A percentile compares a stretch with the other conserved stretches of the same genome.
Conservation (phyloP, 2,113 vertebrate species). For the Aegithalos caudatus region DNA sequence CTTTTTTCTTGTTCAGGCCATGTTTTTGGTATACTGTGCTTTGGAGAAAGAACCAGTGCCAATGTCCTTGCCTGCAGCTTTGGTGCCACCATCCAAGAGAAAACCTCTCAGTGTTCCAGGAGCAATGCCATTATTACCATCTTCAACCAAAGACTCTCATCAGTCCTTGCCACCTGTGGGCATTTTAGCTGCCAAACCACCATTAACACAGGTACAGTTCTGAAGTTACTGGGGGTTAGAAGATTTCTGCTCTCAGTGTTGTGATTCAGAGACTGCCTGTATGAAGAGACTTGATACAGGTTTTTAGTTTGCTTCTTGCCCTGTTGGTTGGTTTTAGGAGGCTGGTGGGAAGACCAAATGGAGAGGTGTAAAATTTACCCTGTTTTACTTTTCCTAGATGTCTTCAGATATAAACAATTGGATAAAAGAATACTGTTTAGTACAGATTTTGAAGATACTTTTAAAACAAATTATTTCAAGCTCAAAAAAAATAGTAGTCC, state of each 20-base stretch:
- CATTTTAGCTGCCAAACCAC: slow-evolving; percentile 77
- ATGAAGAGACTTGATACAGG: not conserved
- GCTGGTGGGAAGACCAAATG: not conserved
- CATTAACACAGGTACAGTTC: slow-evolving; percentile 66
- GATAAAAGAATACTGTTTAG: not conserved
- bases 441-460: not conserved
- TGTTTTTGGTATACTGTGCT: slow-evolving; percentile 97
- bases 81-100: slow-evolving; percentile 95
- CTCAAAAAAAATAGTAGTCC: not conserved
- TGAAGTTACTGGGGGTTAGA: not conserved
- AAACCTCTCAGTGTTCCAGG: slow-evolving; percentile 81
- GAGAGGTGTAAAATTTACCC: not conserved
- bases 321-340: not conserved
- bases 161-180: slow-evolving; percentile 79
- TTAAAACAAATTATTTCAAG: not conserved
- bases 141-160: slow-evolving; percentile 83
- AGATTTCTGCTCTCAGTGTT: not conserved
- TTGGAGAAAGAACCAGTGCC: slow-evolving; percentile 95
- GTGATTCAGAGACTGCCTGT: not conserved
- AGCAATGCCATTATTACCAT: slow-evolving; percentile 78
- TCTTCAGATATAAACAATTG: not conserved
- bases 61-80: slow-evolving; percentile 88
- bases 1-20: slow-evolving; percentile 79
- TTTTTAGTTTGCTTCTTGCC: not conserved
- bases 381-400: not conserved